Percentiles rank a stretch among this genome's conserved stretches.
Conservation (phyloP, 2,113 vertebrate genomes). For the Scalopus aquaticus region DNA sequence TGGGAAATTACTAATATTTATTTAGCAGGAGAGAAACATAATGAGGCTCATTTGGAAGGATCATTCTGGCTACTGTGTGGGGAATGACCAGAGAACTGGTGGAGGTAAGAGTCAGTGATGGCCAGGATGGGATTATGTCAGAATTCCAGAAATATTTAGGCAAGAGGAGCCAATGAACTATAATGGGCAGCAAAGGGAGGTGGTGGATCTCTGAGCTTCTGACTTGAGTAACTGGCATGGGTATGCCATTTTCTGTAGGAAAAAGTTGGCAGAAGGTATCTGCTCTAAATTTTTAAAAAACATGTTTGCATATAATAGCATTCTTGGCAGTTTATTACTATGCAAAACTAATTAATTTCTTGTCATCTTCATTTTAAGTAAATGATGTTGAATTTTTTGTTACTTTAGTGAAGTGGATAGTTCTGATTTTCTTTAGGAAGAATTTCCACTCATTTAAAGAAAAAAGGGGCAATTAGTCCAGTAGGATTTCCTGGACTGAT, state of each 20-base stretch:
- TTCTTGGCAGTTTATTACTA: neutral
- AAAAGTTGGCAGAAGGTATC: neutral
- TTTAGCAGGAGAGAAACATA: slow-evolving; percentile 2
- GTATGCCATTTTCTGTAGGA: neutral
- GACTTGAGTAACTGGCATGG: neutral
- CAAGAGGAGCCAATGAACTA: neutral
- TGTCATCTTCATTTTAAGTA: slow-evolving; percentile 46
- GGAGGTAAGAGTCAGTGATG: neutral
- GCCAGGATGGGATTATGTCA: neutral
- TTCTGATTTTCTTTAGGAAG: slow-evolving; percentile 28
- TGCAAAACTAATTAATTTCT: neutral
- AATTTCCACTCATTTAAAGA: slow-evolving; percentile 28
- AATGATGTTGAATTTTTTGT: slow-evolving; percentile 44
- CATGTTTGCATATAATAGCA: neutral
- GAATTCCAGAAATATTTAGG: neutral
- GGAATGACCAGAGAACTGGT: neutral
- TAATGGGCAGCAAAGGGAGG: neutral
- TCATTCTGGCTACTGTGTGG: neutral
- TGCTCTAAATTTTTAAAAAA: neutral
- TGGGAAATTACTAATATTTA: neutral
- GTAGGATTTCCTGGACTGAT: neutral
- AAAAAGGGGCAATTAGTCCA: neutral
- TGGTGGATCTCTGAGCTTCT: neutral
- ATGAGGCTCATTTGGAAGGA: neutral
- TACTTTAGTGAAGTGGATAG: slow-evolving; percentile 11